Conservation (phyloP, 1,140 invertebrate species). For the Zaprionus tsacasi region DNA sequence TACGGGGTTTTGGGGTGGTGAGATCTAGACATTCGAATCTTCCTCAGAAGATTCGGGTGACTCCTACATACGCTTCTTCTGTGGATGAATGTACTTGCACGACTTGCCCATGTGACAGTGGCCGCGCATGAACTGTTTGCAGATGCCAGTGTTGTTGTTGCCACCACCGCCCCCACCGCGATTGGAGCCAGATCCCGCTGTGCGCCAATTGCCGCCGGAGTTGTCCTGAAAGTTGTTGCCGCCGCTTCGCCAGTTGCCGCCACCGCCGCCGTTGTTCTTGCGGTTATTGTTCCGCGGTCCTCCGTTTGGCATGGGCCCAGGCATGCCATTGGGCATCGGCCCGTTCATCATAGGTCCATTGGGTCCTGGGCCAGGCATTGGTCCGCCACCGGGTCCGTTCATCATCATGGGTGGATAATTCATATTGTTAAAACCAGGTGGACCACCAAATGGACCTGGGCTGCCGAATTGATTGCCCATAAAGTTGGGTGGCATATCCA, state of each 20-base stretch:
- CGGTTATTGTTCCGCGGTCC: constrained; percentile 61
- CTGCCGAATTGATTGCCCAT: constrained; percentile 71
- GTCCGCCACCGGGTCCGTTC: constrained; percentile 71
- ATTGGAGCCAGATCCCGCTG: constrained; percentile 71
- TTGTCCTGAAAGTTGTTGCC: constrained; percentile 75
- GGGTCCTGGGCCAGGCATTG: constrained; percentile 80
- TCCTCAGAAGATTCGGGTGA: constrained; percentile 72
- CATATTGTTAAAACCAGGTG: constrained; percentile 58
- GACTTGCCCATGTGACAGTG: constrained; percentile 91
- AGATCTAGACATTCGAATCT: constrained; percentile 75
- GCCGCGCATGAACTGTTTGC: constrained; percentile 91
- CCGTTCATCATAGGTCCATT: constrained; percentile 82
- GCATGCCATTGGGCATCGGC: constrained; percentile 80
- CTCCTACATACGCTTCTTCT: constrained; percentile 85
- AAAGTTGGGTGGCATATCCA: constrained; percentile 68
- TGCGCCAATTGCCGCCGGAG: constrained; percentile 77
- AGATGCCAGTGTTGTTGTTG: constrained; percentile 86
- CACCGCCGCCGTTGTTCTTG: constrained; percentile 63
- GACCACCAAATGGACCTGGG: constrained; percentile 58
- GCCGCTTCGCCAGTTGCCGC: constrained; percentile 72
- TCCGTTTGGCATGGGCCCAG: constrained; percentile 54
- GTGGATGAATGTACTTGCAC: constrained; percentile 91
- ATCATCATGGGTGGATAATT: constrained; percentile 79
- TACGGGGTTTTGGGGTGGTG: constrained; percentile 21
- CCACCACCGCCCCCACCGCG: constrained; percentile 57